A percentile compares a stretch with the other conserved stretches of the same genome.
These are phyloP conservation scores for Chondrilla cf. caribensis DNA, from an alignment of 37 sponge, comb jelly and placozoan genomes.

Conservation along the genomic window DNA sequence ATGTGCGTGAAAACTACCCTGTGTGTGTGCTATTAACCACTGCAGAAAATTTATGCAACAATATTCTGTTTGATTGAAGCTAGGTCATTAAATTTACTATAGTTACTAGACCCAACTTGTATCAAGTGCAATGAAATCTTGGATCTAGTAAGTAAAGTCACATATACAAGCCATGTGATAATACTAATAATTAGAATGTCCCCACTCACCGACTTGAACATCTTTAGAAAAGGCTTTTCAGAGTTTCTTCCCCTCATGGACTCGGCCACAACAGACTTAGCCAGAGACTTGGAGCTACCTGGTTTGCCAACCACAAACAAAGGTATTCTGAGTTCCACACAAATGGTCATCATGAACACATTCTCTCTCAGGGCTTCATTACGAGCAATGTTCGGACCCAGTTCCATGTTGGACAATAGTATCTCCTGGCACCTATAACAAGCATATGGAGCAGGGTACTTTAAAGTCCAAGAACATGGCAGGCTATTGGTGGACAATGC, in stretches of 20 bases:
- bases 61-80: too few relatives aligned
- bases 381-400: constrained; percentile 79
- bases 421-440: constrained; percentile 74
- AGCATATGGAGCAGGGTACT: too few relatives aligned
- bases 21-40: too few relatives aligned
- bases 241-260: constrained; percentile 83
- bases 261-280: constrained; percentile 80
- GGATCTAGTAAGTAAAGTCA: constrained; percentile 31
- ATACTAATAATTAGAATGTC: too few relatives aligned
- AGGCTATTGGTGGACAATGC: too few relatives aligned
- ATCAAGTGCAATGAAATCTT: too few relatives aligned
- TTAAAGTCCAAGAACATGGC: too few relatives aligned
- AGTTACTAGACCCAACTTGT: too few relatives aligned
- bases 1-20: too few relatives aligned
- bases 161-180: too few relatives aligned
- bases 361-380: constrained; percentile 96
- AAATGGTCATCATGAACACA: constrained; percentile 98
- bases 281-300: constrained; percentile 96
- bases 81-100: too few relatives aligned
- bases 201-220: constrained; percentile 43
- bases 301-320: constrained; percentile 98
- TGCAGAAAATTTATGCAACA: too few relatives aligned
- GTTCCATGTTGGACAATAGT: constrained; percentile 68
- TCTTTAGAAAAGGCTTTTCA: constrained; percentile 38
- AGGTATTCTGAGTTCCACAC: constrained; percentile 93